Evolutionary conservation across 1,140 invertebrate genomes (phyloP).

Genomic region (Platyscapa corneri): DNA sequence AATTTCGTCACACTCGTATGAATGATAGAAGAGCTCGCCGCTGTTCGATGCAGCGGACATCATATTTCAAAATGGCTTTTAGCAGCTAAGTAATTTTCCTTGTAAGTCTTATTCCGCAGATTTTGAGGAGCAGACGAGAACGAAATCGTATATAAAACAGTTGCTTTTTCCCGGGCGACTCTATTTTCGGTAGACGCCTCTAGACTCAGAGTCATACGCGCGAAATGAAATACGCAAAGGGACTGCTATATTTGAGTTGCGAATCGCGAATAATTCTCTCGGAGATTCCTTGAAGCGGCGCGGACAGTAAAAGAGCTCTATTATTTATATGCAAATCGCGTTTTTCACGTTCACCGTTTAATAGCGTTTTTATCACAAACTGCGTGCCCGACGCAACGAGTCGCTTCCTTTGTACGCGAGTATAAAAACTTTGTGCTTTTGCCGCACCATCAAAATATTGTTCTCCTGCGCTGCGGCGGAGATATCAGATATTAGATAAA

Average conservation of each 20-base stretch:
- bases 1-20: slow-evolving; percentile 13
- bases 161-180: not conserved
- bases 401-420: not conserved
- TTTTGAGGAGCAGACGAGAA: not conserved
- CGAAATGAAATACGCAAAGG: not conserved
- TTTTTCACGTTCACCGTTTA: not conserved
- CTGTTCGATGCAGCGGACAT: not conserved
- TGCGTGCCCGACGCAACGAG: not conserved
- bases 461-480: not conserved
- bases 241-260: not conserved
- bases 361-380: not conserved
- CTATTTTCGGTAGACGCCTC: not conserved
- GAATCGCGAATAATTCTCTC: not conserved
- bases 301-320: not conserved
- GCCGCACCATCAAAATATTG: not conserved
- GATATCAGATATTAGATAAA: not conserved
- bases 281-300: not conserved
- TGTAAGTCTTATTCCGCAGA: not conserved
- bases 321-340: too few relatives aligned
- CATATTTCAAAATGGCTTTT: slow-evolving; percentile 25
- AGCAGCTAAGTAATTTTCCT: slow-evolving; percentile 32
- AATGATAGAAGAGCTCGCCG: slow-evolving; percentile 3
- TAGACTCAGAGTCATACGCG: too few relatives aligned
- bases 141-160: not conserved
- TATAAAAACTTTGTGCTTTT: not conserved